Evolutionary conservation across 2,888 invertebrate species (phyloP), one percentile per base, ranked within the genome.

Genomic region (Eilema depressum): DNA sequence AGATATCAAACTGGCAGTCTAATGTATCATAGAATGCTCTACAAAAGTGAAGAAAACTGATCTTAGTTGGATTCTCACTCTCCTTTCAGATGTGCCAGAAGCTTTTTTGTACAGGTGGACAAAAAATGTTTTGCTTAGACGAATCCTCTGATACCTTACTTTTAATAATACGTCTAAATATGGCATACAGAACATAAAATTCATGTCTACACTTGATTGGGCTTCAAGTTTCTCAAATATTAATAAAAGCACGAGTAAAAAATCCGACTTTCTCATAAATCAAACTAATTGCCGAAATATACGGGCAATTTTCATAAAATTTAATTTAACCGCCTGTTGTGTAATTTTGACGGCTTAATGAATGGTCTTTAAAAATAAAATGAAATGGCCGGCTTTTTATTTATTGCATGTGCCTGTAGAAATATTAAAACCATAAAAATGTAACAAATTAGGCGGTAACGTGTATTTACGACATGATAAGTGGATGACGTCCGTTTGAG

Each of bases 261-360:
- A 57, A 23, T 3, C 23, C 57, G 2, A 53, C 53, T 53, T 53
- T 53, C 53, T 20, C 53, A 53, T 53, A 53, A 53, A 53, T 53
- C 53, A 53, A n/a, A 53, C 20, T 53, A 53, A 53, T 53, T 53
- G n/a, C n/a, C 53, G n/a, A 53, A 53, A 53, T 53, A 53, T 53
- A n/a, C 53, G 4, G n/a, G 53, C 53, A 53, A 53, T 53, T n/a
- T 53, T 53, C 53, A 53, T 30, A 56, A 57, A 59, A 59, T 59
- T 59, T 59, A 59, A 59, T 59, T n/a, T 53, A 53, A 53, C 53
- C 53, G 53, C 53, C 26, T 59, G 59, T 59, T 59, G 26, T 59
- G 59, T 59, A 26, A 59, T 59, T 25, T 59, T 59, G 53, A n/a
- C 26, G 59, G 25, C 26, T 59, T 59, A 59, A 26, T 26, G 25